Evolutionary conservation across 1,140 invertebrate species (phyloP), one percentile per base, ranked within the genome.

Genomic region (Telenomus remus): DNA sequence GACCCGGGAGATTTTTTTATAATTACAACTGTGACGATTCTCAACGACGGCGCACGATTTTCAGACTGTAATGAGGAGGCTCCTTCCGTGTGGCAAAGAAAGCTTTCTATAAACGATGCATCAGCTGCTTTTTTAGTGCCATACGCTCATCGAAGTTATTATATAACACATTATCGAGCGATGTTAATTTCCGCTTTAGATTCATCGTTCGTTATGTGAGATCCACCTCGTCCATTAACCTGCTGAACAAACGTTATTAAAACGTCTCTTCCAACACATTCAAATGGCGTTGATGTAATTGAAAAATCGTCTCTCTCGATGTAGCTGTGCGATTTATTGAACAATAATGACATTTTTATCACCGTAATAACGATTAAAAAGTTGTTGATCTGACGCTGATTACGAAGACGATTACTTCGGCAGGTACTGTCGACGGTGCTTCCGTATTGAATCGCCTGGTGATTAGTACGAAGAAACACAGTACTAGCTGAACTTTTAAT

Each of bases 31-130:
- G 56, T 60, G 71, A 56, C 57, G 56, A 66, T 74, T 68, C 61
- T 63, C 66, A 27, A 56, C 39, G 33, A 56, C 42, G 46, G 46
- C 46, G 27, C 54, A 61, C 71, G 71, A 61, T 51, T 63, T 57
- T n/a, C 3, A 10, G 9, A 10, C n/a, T n/a, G 37, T 74, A 74
- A 74, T 63, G 63, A 74, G 71, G 55, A 39, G 9, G n/a, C 8
- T 15, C 56, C 71, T 74, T 74, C 71, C 71, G 71, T 68, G 57
- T 65, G 39, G 8, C 46, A 47, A 46, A 16, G 4, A 9, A 11
- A 19, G 35, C 71, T 74, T 74, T 74, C 71, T 74, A 74, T 63
- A 66, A 68, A 63, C 71, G 71, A 74, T 74, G 51, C 71, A 74
- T 66, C 63, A 61, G 56, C 61, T 12, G 34, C 42, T 66, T 66